A percentile compares a stretch with the other conserved stretches of the same genome.
Conservation (phyloP, 2,888 invertebrate genomes). For the Rhabditoides inermis region DNA sequence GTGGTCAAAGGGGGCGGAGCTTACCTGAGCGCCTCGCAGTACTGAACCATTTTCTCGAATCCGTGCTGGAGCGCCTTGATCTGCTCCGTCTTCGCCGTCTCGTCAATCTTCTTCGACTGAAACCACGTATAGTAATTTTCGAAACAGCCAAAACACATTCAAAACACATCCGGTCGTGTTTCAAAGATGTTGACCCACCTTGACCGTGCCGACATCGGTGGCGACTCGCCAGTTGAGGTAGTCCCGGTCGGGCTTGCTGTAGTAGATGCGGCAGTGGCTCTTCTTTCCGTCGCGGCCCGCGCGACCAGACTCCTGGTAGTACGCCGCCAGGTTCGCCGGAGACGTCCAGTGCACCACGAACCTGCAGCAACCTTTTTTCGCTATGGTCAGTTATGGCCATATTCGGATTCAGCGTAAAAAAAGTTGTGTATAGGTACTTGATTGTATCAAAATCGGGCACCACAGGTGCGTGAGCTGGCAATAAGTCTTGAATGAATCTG, state of each 20-base stretch:
- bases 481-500: neutral
- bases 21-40: conserved; percentile 35
- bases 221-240: conserved; percentile 72
- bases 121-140: conserved; percentile 5
- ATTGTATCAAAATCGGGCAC: too few species aligned
- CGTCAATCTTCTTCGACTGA: conserved; percentile 23
- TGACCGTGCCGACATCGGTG: conserved; percentile 60
- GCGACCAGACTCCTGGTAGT: conserved; percentile 88
- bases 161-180: conserved; percentile 1
- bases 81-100: conserved; percentile 26
- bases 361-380: conserved; percentile 56
- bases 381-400: too few species aligned
- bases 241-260: conserved; percentile 72
- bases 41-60: conserved; percentile 43
- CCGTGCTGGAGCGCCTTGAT: conserved; percentile 31
- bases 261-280: conserved; percentile 84
- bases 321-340: conserved; percentile 86
- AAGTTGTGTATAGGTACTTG: too few species aligned
- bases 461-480: too few species aligned
- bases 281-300: conserved; percentile 87
- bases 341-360: conserved; percentile 94
- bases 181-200: conserved; percentile 7
- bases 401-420: too few species aligned
- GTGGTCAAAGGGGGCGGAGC: neutral
- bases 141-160: conserved; percentile 1